Evolutionary conservation across 2,113 vertebrate genomes (phyloP), one percentile per base, ranked within the genome.

Genomic region (Setophaga coronata): DNA sequence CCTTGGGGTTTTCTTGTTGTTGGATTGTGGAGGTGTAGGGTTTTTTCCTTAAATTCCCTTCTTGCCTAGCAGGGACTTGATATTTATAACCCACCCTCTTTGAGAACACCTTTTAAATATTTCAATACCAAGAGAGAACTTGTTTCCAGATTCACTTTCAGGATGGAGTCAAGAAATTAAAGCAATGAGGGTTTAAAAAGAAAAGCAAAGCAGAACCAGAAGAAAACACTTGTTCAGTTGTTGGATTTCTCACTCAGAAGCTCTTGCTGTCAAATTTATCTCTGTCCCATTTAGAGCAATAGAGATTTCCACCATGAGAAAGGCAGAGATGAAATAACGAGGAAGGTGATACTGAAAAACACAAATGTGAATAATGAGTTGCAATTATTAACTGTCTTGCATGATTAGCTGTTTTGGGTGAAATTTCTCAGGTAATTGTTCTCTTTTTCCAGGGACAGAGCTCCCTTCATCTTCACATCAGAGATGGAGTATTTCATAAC

Each of bases 401-500:
- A 56, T 56, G 66, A 26, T 90, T 66, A 60, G 15, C 42, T 72
- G 0, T 14, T 87, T 86, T 54, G 0, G 0, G 18, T 84, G 69
- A 74, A 56, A 71, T 84, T 48, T 81, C 65, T 94, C n/a, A 81
- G 54, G 33, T 40, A 58, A 34, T 96, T 57, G 28, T 83, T 97
- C 84, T 96, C 21, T 71, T 74, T 97, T 93, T 93, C 29, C 31
- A 99, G 99, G 96, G 99, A 99, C 87, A 95, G 98, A 72, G 98
- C 98, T 7, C 99, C 99, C 8, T 99, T 99, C 96, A 98, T 99
- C 97, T 99, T 99, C 90, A 98, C 99, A 8, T 99, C 98, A 25
- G 99, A 99, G 97, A 99, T 99, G 99, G 98, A 99, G 69, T 98
- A 99, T 97, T 99, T 99, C 95, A 99, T 99, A 97, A 99, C 99